Conservation (phyloP, 2,888 invertebrate genomes). For the Brachyptera putata region DNA sequence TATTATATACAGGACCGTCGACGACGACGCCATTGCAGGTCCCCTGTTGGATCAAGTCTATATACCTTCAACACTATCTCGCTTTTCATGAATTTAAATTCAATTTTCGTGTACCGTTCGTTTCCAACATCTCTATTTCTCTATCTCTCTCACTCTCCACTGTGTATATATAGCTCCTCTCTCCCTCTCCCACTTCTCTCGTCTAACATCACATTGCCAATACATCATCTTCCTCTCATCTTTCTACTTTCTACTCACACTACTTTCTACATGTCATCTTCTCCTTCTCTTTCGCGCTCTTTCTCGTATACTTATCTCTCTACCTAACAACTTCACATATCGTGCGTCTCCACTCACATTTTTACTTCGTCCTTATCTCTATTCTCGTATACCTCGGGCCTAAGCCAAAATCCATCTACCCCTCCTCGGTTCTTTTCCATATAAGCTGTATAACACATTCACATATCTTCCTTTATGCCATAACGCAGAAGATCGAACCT, state of each 20-base stretch:
- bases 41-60: slow-evolving; percentile 11
- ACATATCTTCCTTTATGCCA: too few relatives aligned
- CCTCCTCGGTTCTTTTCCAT: too few relatives aligned
- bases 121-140: too few relatives aligned
- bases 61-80: too few relatives aligned
- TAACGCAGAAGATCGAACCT: too few relatives aligned
- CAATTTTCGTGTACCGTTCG: slow-evolving; percentile 33
- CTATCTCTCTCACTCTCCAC: background rate
- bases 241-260: background rate
- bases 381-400: too few relatives aligned
- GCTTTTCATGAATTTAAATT: slow-evolving; percentile 33
- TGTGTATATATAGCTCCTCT: background rate
- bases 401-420: too few relatives aligned
- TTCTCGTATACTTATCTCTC: background rate
- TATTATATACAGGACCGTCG: too few relatives aligned
- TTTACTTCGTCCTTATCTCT: too few relatives aligned
- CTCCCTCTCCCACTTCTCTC: too few relatives aligned
- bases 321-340: background rate
- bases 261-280: slow-evolving; percentile 12
- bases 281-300: slow-evolving; percentile 4
- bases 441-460: too few relatives aligned
- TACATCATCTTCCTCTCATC: slow-evolving; percentile 29
- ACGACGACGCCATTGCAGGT: too few relatives aligned
- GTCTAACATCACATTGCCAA: slow-evolving; percentile 26
- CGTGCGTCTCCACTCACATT: background rate